A percentile compares a stretch with the other conserved stretches of the same genome.
These are phyloP conservation scores for Morinoia aosen DNA, from an alignment of 2,888 invertebrate species.

Conservation along the genomic window DNA sequence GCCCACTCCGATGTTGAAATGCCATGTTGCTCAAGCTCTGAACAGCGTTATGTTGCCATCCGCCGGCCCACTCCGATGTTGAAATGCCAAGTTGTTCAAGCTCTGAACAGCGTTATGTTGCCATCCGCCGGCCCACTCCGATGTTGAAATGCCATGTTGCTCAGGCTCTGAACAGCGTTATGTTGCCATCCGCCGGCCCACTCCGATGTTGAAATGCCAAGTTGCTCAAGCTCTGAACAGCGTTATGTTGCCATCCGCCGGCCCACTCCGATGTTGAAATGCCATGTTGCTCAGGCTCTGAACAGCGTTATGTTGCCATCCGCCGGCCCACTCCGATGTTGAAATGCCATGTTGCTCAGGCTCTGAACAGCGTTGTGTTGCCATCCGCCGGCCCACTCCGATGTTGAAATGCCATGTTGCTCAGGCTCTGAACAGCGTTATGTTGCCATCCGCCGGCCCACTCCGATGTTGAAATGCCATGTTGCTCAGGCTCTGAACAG, in stretches of 20 bases:
- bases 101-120: not conserved
- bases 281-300: not conserved
- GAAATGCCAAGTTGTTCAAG: not conserved
- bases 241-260: no score
- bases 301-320: not conserved
- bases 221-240: not conserved
- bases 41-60: not conserved
- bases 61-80: not conserved
- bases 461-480: not conserved
- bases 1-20: not conserved
- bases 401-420: not conserved
- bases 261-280: not conserved
- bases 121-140: constrained; percentile 12
- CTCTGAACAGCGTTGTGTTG: not conserved
- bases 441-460: not conserved
- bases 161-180: not conserved
- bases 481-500: not conserved
- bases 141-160: not conserved
- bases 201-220: not conserved
- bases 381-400: constrained; percentile 12
- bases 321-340: not conserved
- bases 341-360: not conserved
- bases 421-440: not conserved
- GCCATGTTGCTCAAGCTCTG: not conserved
- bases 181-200: not conserved